Evolutionary conservation across 1,140 invertebrate species (phyloP), one percentile per base, ranked within the genome.

Genomic region (Leptoteleia sp.): DNA sequence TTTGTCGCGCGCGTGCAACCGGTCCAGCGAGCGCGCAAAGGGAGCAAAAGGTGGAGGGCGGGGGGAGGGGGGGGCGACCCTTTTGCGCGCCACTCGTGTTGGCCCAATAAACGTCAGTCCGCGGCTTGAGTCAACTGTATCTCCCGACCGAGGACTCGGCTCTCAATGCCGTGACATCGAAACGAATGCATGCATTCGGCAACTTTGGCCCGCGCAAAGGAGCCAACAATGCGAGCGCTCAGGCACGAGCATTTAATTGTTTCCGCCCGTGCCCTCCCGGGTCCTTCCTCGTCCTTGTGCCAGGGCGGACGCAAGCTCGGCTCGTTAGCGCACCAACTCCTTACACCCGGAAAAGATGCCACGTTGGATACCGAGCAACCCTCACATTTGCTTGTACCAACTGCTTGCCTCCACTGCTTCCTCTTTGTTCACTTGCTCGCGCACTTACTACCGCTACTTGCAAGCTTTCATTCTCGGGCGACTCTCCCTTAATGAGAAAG

Each of bases 211-310:
- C 64, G 70, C 50, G 59, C 45, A 80, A 70, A 65, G 59, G 59
- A 5, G 45, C 55, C 79, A 83, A 85, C 84, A 85, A 85, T 84
- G 82, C 65, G 52, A 76, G 31, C 75, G 73, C 77, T 84, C 82
- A 80, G 78, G 82, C 82, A 82, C 64, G 75, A 84, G 80, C 73
- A 81, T 85, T 85, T 84, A 85, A 85, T 85, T 84, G 82, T 80
- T 84, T 85, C 84, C 84, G 84, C 52, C 80, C 62, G 71, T 79
- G 31, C 72, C 71, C 76, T 67, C n/a, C 33, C 29, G 47, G 70
- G 68, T 76, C 79, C 79, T 79, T 75, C 70, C 70, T n/a, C n/a
- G n/a, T 62, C 62, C 61, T 64, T 43, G 54, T n/a, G n/a, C n/a
- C 57, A 40, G 52, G 50, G 62, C 68, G 59, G 57, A 61, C 65